A percentile compares a stretch with the other conserved stretches of the same genome.
These are phyloP conservation scores for Dinoponera quadriceps DNA, from an alignment of 1,140 invertebrate genomes.

Conservation along the genomic window DNA sequence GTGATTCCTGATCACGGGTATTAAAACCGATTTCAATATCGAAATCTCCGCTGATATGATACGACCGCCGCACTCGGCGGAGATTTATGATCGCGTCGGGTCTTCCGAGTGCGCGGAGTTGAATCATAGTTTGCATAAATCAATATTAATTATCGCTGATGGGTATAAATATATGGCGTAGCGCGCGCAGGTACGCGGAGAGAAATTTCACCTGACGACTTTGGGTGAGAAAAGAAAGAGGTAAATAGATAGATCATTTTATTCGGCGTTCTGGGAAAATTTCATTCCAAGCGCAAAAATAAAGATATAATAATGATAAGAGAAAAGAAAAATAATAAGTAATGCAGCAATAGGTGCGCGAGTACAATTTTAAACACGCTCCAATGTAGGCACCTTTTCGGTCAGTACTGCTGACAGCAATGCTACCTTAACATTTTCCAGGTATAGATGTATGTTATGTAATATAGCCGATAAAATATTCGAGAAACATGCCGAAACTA, in stretches of 20 bases:
- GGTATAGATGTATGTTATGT: too few species aligned
- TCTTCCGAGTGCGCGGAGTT: conserved; percentile 30
- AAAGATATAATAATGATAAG: too few species aligned
- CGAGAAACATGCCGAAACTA: too few species aligned
- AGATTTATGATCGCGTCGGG: conserved; percentile 48
- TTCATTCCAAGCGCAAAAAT: too few species aligned
- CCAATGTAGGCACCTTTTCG: too few species aligned
- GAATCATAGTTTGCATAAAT: conserved; percentile 50
- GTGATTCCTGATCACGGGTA: conserved; percentile 57
- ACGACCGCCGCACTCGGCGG: conserved; percentile 50
- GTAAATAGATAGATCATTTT: too few species aligned
- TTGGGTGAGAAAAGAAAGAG: neutral
- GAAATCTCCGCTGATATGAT: conserved; percentile 54
- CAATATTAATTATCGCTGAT: conserved; percentile 61
- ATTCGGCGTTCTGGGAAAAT: neutral
- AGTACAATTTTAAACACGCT: too few species aligned
- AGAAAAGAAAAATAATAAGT: too few species aligned
- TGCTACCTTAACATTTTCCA: too few species aligned
- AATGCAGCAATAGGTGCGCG: too few species aligned
- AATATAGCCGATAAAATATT: too few species aligned
- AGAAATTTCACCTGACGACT: conserved; percentile 17
- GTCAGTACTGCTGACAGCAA: too few species aligned
- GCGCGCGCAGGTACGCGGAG: neutral
- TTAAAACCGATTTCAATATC: conserved; percentile 61
- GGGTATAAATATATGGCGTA: conserved; percentile 9